phyloP scores from a whole-genome alignment of 1,140 invertebrate genomes.

The Temnothorax curvispinosus region DNA sequence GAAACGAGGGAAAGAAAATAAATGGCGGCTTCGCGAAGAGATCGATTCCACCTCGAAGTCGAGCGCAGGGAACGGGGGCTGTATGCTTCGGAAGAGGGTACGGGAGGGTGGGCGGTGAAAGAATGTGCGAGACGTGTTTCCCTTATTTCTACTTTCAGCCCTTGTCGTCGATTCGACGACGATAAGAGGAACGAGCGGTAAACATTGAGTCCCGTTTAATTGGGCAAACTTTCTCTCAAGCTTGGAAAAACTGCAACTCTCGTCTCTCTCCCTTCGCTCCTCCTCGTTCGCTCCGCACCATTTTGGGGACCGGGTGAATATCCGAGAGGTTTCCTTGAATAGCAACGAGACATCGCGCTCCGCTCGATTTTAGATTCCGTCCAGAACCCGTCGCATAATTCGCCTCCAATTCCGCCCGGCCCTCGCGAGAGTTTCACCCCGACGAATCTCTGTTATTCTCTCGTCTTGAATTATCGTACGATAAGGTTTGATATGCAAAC shows the following conservation, averaged over 20 bases:
- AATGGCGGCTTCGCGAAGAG: slow-evolving; percentile 52
- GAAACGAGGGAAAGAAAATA: slow-evolving; percentile 60
- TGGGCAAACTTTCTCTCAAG: slow-evolving; percentile 63
- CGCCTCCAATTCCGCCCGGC: slow-evolving; percentile 1
- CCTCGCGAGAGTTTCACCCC: slow-evolving; percentile 56
- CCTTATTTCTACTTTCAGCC: slow-evolving; percentile 51
- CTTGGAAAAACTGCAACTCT: slow-evolving; percentile 52
- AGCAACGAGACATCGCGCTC: slow-evolving; percentile 66
- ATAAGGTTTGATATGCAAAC: slow-evolving; percentile 50
- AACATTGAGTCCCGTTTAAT: slow-evolving; percentile 67
- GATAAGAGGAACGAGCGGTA: slow-evolving; percentile 51
- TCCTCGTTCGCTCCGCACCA: slow-evolving; percentile 1
- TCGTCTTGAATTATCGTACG: slow-evolving; percentile 59
- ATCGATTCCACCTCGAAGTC: slow-evolving; percentile 49
- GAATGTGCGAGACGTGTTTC: slow-evolving; percentile 55
- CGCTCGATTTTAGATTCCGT: slow-evolving; percentile 74
- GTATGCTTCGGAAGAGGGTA: not conserved
- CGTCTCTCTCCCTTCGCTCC: not conserved
- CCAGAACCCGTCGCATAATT: slow-evolving; percentile 69
- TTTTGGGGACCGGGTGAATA: slow-evolving; percentile 55
- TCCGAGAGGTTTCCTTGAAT: slow-evolving; percentile 68
- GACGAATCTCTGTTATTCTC: slow-evolving; percentile 59
- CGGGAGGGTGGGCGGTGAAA: not conserved
- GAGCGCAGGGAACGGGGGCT: not conserved
- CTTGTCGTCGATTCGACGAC: slow-evolving; percentile 54